Base-by-base conservation (phyloP, 2,797 vertebrate species). In the Pipistrellus pipistrellus region DNA sequence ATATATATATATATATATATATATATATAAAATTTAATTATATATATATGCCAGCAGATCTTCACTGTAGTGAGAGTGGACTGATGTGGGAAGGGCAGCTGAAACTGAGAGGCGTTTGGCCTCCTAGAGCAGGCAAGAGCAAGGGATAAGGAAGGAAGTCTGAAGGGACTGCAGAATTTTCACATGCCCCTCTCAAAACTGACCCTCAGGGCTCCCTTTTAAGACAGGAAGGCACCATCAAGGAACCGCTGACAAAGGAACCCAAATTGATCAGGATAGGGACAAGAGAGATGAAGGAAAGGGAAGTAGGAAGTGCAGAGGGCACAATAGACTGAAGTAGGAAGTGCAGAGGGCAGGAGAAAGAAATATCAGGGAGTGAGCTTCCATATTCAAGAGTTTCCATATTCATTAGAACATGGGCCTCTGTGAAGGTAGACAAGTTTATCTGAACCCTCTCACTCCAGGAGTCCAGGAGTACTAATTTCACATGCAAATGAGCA, bases 281-380 rank as follows among this genome's bases (percentile, higher is more conserved):
- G 51, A 48, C 11, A 84, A 44, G 46, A 59, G 41, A 90, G 30
- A 51, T 38, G 66, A 80, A 53, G 82, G 35, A 69, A 53, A 72
- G 30, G 18, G 4, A 94, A 68, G 9, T 53, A 27, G 27, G 8
- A 4, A 21, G 8, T 27, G 9, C n/a, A 23, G 25, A 14, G 80
- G 21, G 11, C 25, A 35, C 13, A 18, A 21, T 18, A 35, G 25
- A n/a, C 44, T 44, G 4, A 94, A 68, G 9, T 53, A 27, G 27
- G 8, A 4, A 21, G 8, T 30, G 9, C n/a, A 23, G 25, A 14
- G 80, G 21, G 12, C 25, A 35, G 9, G 25, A 27, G 14, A 12
- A 46, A 48, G 46, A 84, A 59, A 72, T 72, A 57, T 87, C 25
- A 48, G 94, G 64, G 80, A 80, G n/a, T 48, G n/a, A 76, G n/a